Conservation (phyloP, 1,140 invertebrate genomes). For the Bombus huntii region DNA sequence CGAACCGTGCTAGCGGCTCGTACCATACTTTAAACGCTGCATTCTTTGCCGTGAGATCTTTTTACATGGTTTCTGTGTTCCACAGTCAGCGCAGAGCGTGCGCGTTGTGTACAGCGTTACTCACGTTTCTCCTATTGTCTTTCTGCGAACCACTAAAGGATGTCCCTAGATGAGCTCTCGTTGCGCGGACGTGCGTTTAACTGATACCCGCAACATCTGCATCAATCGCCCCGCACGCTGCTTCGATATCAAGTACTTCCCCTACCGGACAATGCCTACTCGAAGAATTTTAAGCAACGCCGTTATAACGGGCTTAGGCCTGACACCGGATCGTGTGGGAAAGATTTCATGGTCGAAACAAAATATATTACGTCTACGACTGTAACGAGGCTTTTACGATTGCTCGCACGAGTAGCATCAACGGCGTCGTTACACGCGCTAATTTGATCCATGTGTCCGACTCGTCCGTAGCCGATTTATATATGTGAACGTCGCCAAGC, state of each 20-base stretch:
- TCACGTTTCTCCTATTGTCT: conserved; percentile 18
- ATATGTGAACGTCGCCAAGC: neutral
- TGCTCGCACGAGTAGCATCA: neutral
- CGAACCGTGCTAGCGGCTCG: neutral
- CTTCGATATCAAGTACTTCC: conserved; percentile 14
- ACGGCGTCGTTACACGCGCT: neutral
- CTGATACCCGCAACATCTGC: conserved; percentile 5
- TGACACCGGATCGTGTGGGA: neutral
- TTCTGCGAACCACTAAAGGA: conserved; percentile 23
- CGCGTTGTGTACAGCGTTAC: neutral
- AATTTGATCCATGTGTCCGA: neutral
- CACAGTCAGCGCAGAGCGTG: neutral
- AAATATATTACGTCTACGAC: neutral
- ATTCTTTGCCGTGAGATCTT: conserved; percentile 16
- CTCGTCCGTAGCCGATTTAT: neutral
- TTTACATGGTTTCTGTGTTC: neutral
- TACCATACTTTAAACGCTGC: neutral
- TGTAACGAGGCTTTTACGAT: neutral
- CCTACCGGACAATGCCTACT: neutral
- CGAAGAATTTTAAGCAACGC: neutral
- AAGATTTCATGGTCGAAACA: too few species aligned
- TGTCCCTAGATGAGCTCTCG: neutral
- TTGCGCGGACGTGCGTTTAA: neutral
- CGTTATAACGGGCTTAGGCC: neutral
- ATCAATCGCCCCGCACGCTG: conserved; percentile 4